Conservation (phyloP, 1,140 invertebrate genomes). For the Drosophila pandora region DNA sequence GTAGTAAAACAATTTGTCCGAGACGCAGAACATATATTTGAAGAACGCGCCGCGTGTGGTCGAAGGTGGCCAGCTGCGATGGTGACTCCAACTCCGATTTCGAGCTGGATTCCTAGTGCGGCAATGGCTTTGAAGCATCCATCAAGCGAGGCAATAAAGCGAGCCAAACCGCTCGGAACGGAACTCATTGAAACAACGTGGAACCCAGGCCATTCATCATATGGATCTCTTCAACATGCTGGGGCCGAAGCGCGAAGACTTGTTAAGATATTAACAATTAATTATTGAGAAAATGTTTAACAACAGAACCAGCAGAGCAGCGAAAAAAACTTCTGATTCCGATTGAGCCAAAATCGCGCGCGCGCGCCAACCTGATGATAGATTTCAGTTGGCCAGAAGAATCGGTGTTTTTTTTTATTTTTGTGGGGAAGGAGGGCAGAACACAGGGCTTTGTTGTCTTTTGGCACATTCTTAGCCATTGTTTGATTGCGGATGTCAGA, state of each 20-base stretch:
- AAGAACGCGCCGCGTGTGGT: slow-evolving; percentile 45
- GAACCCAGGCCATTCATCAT: slow-evolving; percentile 69
- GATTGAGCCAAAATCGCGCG: slow-evolving; percentile 37
- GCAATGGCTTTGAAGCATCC: slow-evolving; percentile 56
- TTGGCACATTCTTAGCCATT: slow-evolving; percentile 45
- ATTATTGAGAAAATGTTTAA: slow-evolving; percentile 72
- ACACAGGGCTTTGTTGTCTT: slow-evolving; percentile 6
- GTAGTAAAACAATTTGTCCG: slow-evolving; percentile 26
- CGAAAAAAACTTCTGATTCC: slow-evolving; percentile 24
- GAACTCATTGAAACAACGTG: slow-evolving; percentile 61
- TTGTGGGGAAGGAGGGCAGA: not conserved
- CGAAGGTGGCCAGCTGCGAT: slow-evolving; percentile 20
- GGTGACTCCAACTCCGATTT: not conserved
- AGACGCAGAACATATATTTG: slow-evolving; percentile 20
- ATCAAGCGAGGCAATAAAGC: slow-evolving; percentile 36
- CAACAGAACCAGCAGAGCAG: slow-evolving; percentile 37
- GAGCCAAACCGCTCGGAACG: slow-evolving; percentile 54
- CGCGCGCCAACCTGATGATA: slow-evolving; percentile 65
- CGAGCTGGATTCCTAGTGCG: slow-evolving; percentile 3
- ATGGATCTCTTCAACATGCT: slow-evolving; percentile 33
- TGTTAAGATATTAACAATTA: slow-evolving; percentile 81
- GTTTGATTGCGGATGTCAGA: slow-evolving; percentile 75
- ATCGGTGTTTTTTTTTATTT: not conserved
- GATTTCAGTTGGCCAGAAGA: slow-evolving; percentile 32
- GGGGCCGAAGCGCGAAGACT: slow-evolving; percentile 44